Conservation (phyloP, 2,113 vertebrate species). For the Paradisaea rubra region DNA sequence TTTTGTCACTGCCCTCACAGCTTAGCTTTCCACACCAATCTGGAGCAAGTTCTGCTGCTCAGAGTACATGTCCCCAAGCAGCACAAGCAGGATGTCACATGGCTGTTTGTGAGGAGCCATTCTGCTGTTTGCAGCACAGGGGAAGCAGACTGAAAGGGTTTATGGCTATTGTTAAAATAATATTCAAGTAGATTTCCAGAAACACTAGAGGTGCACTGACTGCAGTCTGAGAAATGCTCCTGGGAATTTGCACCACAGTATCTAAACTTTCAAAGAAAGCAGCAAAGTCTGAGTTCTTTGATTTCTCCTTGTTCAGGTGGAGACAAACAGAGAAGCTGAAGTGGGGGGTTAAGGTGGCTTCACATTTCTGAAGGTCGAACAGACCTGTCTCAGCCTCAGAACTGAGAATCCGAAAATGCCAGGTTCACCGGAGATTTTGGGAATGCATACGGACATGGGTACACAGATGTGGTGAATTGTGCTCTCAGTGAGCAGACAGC, state of each 20-base stretch:
- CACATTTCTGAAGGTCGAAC: neutral
- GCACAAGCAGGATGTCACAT: neutral
- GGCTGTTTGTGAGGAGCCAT: neutral
- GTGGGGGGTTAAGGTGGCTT: neutral
- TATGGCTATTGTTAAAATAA: neutral
- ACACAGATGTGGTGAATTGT: neutral
- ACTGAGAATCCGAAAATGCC: neutral
- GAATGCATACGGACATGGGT: neutral
- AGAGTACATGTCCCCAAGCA: neutral
- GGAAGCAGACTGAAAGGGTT: neutral
- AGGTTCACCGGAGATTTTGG: neutral
- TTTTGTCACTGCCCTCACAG: neutral
- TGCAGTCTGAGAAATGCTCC: neutral
- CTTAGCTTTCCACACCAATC: neutral
- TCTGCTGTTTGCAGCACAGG: neutral
- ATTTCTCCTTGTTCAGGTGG: neutral
- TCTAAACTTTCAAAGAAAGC: neutral
- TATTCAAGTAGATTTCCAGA: neutral
- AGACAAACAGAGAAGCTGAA: neutral
- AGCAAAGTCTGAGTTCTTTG: neutral
- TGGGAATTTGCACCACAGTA: neutral
- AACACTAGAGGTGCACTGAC: neutral
- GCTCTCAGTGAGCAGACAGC: neutral
- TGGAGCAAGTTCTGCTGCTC: neutral
- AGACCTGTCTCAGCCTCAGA: neutral